Percentiles rank a stretch among this genome's conserved stretches.
These are phyloP conservation scores for Eptatretus atami DNA, from an alignment of 2,797 vertebrate species.

Conservation along the genomic window DNA sequence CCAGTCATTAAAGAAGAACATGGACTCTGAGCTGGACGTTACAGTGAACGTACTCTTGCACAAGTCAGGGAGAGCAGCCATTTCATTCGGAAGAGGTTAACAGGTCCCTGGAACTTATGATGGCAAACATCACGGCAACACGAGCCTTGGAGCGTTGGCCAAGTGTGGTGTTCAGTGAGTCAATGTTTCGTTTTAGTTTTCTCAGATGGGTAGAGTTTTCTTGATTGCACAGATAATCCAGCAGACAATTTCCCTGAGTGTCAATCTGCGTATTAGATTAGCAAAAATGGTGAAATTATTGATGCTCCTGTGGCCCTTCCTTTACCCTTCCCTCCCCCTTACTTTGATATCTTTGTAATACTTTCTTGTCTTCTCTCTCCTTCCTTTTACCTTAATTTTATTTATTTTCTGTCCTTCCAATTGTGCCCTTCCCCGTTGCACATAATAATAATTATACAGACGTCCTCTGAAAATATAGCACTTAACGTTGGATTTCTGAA, in stretches of 20 bases:
- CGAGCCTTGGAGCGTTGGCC: constrained; percentile 44
- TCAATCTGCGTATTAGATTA: not conserved
- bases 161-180: constrained; percentile 46
- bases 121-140: constrained; percentile 42
- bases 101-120: constrained; percentile 47
- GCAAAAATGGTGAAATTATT: no score
- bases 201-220: no score
- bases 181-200: not conserved
- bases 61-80: constrained; percentile 56
- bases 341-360: no score
- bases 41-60: constrained; percentile 45
- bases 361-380: no score
- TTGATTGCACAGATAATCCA: not conserved
- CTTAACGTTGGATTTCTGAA: no score
- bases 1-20: constrained; percentile 35
- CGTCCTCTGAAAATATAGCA: no score
- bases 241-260: constrained; percentile 10
- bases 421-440: no score
- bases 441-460: no score
- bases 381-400: no score
- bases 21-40: constrained; percentile 72
- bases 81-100: constrained; percentile 78
- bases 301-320: no score
- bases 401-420: no score
- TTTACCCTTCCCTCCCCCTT: no score